A percentile compares a stretch with the other conserved stretches of the same genome.
These are phyloP conservation scores for Erpornis zantholeuca DNA, from an alignment of 2,113 vertebrate genomes.

Conservation along the genomic window DNA sequence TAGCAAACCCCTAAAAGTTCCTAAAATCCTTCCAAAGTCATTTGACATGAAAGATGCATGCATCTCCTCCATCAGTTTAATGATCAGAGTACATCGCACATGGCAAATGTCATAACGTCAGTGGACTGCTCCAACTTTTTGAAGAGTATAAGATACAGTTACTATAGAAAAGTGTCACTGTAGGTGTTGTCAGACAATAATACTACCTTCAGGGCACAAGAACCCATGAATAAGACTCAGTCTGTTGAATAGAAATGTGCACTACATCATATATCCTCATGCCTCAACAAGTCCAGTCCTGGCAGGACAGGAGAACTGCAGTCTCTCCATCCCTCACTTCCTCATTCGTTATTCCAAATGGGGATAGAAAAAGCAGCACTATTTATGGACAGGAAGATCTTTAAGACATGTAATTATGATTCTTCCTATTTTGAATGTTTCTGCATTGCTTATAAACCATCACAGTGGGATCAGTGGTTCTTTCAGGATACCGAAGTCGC, in stretches of 20 bases:
- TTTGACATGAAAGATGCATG: neutral
- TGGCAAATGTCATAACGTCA: neutral
- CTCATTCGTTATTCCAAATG: neutral
- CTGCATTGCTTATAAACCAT: neutral
- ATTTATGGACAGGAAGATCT: neutral
- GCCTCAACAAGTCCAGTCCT: neutral
- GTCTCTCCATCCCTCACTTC: neutral
- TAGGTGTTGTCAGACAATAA: neutral
- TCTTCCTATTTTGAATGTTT: neutral
- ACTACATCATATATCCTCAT: neutral
- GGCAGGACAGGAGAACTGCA: neutral
- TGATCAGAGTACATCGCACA: neutral
- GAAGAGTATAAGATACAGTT: neutral
- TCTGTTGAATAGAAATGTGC: neutral
- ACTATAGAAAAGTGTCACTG: neutral
- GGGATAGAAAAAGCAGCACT: neutral
- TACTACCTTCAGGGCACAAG: neutral
- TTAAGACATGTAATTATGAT: neutral
- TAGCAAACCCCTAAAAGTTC: neutral
- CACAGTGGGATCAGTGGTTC: neutral
- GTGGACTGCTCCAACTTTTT: neutral
- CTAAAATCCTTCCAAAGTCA: neutral
- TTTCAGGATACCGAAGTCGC: neutral
- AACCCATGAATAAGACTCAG: neutral
- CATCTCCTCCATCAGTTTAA: neutral